A percentile compares a stretch with the other conserved stretches of the same genome.
Evolutionary conservation across 2,888 invertebrate species (phyloP).

Genomic region (Heliconius cydno): DNA sequence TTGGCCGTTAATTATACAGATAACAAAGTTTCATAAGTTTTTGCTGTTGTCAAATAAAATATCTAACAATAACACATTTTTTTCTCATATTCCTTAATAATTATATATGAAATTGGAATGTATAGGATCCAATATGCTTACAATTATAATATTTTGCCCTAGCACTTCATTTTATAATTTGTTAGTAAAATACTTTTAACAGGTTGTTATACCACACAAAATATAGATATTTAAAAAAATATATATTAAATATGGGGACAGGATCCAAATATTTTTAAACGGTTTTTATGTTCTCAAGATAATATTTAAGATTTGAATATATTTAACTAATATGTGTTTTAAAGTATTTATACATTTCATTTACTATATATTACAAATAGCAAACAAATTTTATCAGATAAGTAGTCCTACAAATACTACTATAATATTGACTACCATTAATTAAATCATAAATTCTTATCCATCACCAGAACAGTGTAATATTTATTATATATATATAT

Average conservation of each 20-base stretch:
- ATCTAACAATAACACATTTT: slow-evolving; percentile 43
- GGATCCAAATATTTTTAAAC: no score
- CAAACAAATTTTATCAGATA: slow-evolving; percentile 3
- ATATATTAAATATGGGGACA: no score
- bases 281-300: no score
- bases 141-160: neutral
- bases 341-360: neutral
- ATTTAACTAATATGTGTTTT: neutral
- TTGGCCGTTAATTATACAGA: slow-evolving; percentile 22
- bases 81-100: slow-evolving; percentile 28
- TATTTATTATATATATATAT: neutral
- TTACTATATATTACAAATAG: neutral
- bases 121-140: neutral
- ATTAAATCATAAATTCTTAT: slow-evolving; percentile 22
- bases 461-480: slow-evolving; percentile 45
- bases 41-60: slow-evolving; percentile 67
- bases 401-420: neutral
- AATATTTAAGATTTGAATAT: neutral
- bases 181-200: neutral
- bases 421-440: slow-evolving; percentile 1
- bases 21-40: slow-evolving; percentile 41
- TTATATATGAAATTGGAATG: slow-evolving; percentile 18
- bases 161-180: neutral
- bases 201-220: neutral
- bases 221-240: neutral